Base-by-base conservation (phyloP, 2,113 vertebrate genomes). In the Pelecanus crispus region DNA sequence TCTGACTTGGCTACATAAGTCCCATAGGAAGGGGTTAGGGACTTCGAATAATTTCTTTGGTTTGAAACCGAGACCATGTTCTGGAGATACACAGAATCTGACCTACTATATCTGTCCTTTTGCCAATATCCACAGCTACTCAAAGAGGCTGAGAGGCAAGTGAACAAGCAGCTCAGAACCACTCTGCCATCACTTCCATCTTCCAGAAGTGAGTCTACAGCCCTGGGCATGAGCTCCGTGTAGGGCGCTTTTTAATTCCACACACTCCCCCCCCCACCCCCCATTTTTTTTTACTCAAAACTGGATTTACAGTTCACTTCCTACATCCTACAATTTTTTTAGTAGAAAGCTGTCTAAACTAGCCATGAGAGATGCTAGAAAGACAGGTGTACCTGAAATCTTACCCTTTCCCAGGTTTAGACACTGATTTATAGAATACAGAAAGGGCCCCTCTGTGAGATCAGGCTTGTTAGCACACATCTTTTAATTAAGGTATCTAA, bases 161-260 rank as follows among this genome's bases (percentile, higher is more conserved):
- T 85, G 17, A 67, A 62, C 5, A 70, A 47, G 36, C 6, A 7
- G 42, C 42, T 89, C n/a, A 55, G 13, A 62, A 70, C 6, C 0
- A 1, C 17, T 20, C 9, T 84, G 50, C 42, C 34, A 85, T 61
- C 49, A 36, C 0, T 55, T 11, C 6, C 49, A 61, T 13, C 24
- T 59, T 62, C 10, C 52, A 86, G 53, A 81, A 81, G 12, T 7
- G 6, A 40, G 5, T 58, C 26, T 38, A 17, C 16, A 79, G 10
- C 10, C 31, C 26, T 38, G 4, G 4, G 3, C 11, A 4, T 20
- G 4, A 79, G 10, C 11, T 44, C 52, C 17, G 5, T 1, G 1
- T 15, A 36, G 11, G 3, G 13, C 8, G 31, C 25, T 36, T 68
- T n/a, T n/a, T n/a, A n/a, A n/a, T n/a, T n/a, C n/a, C n/a, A n/a